Percentiles rank a stretch among this genome's conserved stretches.
phyloP scores from a whole-genome alignment of 1,140 invertebrate species.

The Lanistes nyassanus region DNA sequence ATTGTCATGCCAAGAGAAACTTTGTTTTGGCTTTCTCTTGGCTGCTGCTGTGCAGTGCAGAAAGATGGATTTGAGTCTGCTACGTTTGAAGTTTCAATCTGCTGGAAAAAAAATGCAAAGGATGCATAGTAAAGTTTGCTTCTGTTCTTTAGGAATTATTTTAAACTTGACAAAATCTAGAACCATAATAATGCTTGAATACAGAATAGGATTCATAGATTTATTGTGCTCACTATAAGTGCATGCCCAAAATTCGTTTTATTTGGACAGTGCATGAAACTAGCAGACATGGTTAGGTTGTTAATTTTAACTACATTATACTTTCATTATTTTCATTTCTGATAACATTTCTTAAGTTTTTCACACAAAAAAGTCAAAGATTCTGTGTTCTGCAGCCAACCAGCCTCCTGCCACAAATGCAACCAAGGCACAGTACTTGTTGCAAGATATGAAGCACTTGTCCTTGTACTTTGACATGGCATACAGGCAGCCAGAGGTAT shows the following conservation, averaged over 20 bases:
- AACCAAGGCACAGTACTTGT: constrained; percentile 64
- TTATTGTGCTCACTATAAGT: not conserved
- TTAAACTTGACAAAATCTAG: too few species aligned
- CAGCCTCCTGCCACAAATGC: constrained; percentile 61
- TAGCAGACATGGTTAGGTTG: not conserved
- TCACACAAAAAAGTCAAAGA: not conserved
- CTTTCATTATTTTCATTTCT: not conserved
- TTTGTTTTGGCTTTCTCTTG: too few species aligned
- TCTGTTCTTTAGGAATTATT: too few species aligned
- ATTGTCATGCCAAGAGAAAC: too few species aligned
- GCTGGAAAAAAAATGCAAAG: too few species aligned
- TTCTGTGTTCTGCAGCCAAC: constrained; percentile 52
- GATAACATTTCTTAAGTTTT: not conserved
- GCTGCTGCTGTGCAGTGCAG: too few species aligned
- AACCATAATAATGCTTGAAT: too few species aligned
- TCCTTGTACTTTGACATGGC: constrained; percentile 63
- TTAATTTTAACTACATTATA: not conserved
- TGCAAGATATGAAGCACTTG: constrained; percentile 58
- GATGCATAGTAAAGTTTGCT: too few species aligned
- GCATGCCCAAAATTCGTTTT: not conserved
- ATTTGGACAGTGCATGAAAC: not conserved
- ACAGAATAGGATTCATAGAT: not conserved
- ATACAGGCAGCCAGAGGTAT: constrained; percentile 61
- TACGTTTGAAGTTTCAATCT: too few species aligned
- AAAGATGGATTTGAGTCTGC: too few species aligned